A percentile compares a stretch with the other conserved stretches of the same genome.
Evolutionary conservation across 2,888 invertebrate species (phyloP).

Genomic region (Trichogramma evanescens): DNA sequence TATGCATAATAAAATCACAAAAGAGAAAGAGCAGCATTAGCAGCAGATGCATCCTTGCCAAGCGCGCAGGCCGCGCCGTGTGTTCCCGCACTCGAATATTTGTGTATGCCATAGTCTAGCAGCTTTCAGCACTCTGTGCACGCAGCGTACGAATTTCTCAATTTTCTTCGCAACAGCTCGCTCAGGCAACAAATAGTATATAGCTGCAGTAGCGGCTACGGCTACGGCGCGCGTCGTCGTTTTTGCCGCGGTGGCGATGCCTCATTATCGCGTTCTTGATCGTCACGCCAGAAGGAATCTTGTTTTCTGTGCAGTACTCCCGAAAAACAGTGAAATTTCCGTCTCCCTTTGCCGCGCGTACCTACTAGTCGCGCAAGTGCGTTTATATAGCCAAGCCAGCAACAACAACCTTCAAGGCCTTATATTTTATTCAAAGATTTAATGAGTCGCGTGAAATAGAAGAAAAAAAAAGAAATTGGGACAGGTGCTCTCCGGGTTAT

Average conservation of each 20-base stretch:
- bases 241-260: background rate
- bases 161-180: slow-evolving; percentile 13
- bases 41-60: background rate
- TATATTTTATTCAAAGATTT: too few species aligned
- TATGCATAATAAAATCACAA: too few species aligned
- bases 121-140: too few species aligned
- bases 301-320: background rate
- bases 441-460: too few species aligned
- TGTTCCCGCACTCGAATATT: too few species aligned
- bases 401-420: too few species aligned
- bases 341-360: background rate
- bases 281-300: slow-evolving; percentile 17
- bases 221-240: background rate
- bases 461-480: too few species aligned
- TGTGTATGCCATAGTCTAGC: too few species aligned
- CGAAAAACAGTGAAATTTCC: slow-evolving; percentile 12
- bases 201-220: background rate
- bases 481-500: too few species aligned
- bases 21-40: background rate
- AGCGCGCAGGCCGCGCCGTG: background rate
- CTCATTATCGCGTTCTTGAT: slow-evolving; percentile 24
- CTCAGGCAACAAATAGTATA: too few species aligned
- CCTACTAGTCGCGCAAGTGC: too few species aligned
- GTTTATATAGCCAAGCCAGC: too few species aligned
- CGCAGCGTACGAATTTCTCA: slow-evolving; percentile 7